These are phyloP conservation scores for Philaenus spumarius DNA, from an alignment of 1,140 invertebrate genomes.

Conservation along the genomic window DNA sequence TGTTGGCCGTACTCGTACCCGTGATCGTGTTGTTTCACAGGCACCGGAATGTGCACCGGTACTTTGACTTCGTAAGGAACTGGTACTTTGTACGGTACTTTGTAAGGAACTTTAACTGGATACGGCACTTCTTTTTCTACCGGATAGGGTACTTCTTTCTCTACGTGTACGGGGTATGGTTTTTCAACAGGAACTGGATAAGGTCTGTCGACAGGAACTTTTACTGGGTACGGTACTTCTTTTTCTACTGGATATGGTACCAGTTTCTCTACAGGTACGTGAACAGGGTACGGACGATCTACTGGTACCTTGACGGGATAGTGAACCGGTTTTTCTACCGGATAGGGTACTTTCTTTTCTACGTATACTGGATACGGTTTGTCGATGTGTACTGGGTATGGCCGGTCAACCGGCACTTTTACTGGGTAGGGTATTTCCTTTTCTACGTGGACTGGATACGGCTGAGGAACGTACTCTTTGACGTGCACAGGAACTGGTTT, in stretches of 20 bases:
- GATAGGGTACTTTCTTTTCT: constrained; percentile 51
- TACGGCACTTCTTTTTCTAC: constrained; percentile 40
- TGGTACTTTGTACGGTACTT: too few species aligned
- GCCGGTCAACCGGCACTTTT: constrained; percentile 50
- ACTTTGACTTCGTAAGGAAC: too few species aligned
- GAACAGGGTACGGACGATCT: constrained; percentile 49
- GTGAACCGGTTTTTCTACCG: constrained; percentile 48
- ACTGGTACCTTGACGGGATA: constrained; percentile 47
- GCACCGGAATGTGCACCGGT: too few species aligned
- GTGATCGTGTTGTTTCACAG: too few species aligned
- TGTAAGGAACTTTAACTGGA: too few species aligned
- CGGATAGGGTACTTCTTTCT: constrained; percentile 58
- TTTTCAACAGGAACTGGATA: constrained; percentile 42
- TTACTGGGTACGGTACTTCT: too few species aligned
- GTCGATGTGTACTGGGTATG: constrained; percentile 48
- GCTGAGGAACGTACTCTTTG: not conserved
- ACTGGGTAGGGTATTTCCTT: constrained; percentile 46
- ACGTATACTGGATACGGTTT: constrained; percentile 53
- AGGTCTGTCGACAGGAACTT: too few species aligned
- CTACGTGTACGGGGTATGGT: constrained; percentile 49
- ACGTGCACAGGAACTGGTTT: constrained; percentile 40
- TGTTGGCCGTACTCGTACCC: too few species aligned
- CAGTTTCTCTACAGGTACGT: constrained; percentile 56
- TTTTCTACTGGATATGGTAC: constrained; percentile 53
- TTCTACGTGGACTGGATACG: constrained; percentile 26